Percentiles rank a stretch among this genome's conserved stretches.
Conservation (phyloP, 2,888 invertebrate species). For the Escarpia spicata region DNA sequence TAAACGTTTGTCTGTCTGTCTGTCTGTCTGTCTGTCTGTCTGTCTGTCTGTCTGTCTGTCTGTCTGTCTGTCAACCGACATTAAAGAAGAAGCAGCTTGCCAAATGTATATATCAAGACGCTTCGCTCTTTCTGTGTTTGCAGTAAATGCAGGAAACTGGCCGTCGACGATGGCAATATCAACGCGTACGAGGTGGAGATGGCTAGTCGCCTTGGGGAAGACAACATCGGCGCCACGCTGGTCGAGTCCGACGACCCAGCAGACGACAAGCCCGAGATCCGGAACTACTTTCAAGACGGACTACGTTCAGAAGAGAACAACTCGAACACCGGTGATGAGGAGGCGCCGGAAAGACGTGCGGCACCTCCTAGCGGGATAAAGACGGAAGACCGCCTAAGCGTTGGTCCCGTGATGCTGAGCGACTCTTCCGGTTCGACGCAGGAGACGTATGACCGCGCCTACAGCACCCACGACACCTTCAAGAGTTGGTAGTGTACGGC, state of each 20-base stretch:
- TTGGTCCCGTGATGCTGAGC: not conserved
- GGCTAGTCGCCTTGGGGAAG: not conserved
- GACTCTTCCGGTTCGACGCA: constrained; percentile 4
- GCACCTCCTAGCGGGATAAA: not conserved
- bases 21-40: too few relatives aligned
- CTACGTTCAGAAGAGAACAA: not conserved
- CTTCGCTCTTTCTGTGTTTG: not conserved
- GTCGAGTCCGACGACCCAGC: not conserved
- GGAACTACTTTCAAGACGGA: constrained; percentile 16
- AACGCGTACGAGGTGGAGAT: not conserved
- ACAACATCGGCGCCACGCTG: not conserved
- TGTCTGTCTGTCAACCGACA: too few relatives aligned
- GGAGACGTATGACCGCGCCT: not conserved
- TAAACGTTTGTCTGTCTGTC: too few relatives aligned
- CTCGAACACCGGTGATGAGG: not conserved
- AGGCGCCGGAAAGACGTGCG: not conserved
- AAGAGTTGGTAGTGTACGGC: not conserved
- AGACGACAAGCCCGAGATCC: not conserved
- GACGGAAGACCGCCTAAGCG: constrained; percentile 2
- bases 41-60: too few relatives aligned
- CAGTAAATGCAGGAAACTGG: not conserved
- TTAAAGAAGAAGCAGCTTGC: not conserved
- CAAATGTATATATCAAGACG: not conserved
- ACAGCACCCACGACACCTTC: not conserved
- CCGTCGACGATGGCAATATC: not conserved